Evolutionary conservation across 2,888 invertebrate species (phyloP).

Genomic region (Tuta absoluta): DNA sequence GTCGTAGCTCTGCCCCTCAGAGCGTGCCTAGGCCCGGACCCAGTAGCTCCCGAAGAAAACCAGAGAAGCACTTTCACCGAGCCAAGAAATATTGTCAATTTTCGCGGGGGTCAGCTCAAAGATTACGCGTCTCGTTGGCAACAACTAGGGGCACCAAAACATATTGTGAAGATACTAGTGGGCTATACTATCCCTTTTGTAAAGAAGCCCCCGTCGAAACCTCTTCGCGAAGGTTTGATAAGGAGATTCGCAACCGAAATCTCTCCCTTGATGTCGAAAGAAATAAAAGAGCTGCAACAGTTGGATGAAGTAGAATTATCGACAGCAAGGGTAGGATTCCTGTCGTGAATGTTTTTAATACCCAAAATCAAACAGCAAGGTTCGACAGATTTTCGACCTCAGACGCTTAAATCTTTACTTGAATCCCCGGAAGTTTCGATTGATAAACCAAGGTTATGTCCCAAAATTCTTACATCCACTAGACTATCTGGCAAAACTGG

Average conservation of each 20-base stretch:
- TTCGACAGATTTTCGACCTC: slow-evolving; percentile 4
- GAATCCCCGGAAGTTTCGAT: background rate
- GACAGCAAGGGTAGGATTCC: background rate
- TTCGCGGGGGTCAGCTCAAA: too few relatives aligned
- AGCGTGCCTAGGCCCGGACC: too few relatives aligned
- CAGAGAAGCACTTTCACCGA: too few relatives aligned
- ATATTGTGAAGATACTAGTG: slow-evolving; percentile 9
- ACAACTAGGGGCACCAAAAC: slow-evolving; percentile 5
- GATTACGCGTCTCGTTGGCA: background rate
- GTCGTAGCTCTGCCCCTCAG: too few relatives aligned
- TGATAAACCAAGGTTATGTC: too few relatives aligned
- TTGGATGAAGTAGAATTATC: background rate
- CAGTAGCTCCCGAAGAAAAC: too few relatives aligned
- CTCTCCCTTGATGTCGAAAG: slow-evolving; percentile 14
- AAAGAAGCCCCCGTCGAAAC: slow-evolving; percentile 11
- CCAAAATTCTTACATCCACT: slow-evolving; percentile 4
- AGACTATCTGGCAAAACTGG: background rate
- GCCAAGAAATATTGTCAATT: too few relatives aligned
- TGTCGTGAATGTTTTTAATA: slow-evolving; percentile 1
- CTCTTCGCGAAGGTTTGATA: background rate
- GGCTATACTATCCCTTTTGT: too few relatives aligned
- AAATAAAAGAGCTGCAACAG: background rate
- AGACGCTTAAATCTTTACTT: slow-evolving; percentile 7
- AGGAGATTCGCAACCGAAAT: slow-evolving; percentile 17
- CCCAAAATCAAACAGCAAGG: background rate